Evolutionary conservation across 1,140 invertebrate species (phyloP).

Genomic region (Spodoptera frugiperda): DNA sequence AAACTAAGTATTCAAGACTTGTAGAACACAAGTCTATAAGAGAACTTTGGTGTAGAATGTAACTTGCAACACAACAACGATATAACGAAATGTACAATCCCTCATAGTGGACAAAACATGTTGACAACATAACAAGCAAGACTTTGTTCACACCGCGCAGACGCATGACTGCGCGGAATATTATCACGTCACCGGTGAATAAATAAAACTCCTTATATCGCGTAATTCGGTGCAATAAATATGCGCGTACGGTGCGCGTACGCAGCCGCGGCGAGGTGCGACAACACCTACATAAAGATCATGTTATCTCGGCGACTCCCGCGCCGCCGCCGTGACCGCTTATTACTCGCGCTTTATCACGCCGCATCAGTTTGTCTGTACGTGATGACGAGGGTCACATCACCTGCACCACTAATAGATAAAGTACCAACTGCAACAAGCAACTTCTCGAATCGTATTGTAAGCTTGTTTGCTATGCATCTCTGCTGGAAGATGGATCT

Average conservation of each 20-base stretch:
- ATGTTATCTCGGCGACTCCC: conserved; percentile 58
- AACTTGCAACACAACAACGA: too few relatives aligned
- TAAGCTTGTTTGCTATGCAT: too few relatives aligned
- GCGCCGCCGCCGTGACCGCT: conserved; percentile 55
- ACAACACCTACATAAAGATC: conserved; percentile 58
- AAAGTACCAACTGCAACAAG: too few relatives aligned
- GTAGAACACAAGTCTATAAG: too few relatives aligned
- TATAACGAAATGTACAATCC: too few relatives aligned
- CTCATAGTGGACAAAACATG: too few relatives aligned
- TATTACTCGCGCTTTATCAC: conserved; percentile 68
- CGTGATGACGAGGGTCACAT: conserved; percentile 13
- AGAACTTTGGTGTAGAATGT: too few relatives aligned
- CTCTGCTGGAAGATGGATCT: not conserved
- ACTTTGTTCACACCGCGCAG: too few relatives aligned
- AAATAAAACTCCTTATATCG: conserved; percentile 34
- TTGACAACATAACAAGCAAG: too few relatives aligned
- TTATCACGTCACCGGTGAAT: conserved; percentile 27
- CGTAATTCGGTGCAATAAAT: conserved; percentile 41
- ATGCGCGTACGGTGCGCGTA: conserved; percentile 8
- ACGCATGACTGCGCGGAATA: not conserved
- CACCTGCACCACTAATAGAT: not conserved
- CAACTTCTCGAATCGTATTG: too few relatives aligned
- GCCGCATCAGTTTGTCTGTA: conserved; percentile 65
- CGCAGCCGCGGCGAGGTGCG: conserved; percentile 35
- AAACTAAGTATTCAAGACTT: too few relatives aligned